Evolutionary conservation across 2,888 invertebrate species (phyloP).

Genomic region (Lasioglossum zephyrum): DNA sequence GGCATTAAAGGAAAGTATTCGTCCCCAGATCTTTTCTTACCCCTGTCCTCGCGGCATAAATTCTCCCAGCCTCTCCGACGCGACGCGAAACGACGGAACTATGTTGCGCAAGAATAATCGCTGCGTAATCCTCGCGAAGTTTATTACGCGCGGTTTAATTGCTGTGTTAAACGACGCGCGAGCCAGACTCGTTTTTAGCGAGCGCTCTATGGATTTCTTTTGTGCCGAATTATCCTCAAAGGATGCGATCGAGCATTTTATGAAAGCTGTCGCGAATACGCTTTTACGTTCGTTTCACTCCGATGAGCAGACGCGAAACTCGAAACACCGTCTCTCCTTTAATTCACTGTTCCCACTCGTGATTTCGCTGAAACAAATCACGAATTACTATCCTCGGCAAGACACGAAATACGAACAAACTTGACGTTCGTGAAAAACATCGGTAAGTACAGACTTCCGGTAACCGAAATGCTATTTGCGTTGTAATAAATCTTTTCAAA

Average conservation of each 20-base stretch:
- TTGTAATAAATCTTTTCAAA: too few species aligned
- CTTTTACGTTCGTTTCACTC: neutral
- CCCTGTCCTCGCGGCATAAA: constrained; percentile 35
- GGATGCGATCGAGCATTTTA: constrained; percentile 28
- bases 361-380: neutral
- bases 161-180: constrained; percentile 48
- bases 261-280: neutral
- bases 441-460: neutral
- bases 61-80: constrained; percentile 1
- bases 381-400: neutral
- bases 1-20: constrained; percentile 34
- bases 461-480: too few species aligned
- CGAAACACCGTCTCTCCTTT: neutral
- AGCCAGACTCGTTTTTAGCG: constrained; percentile 28
- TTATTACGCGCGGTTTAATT: constrained; percentile 51
- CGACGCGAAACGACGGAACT: neutral
- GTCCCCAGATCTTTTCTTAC: constrained; percentile 28
- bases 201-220: constrained; percentile 6
- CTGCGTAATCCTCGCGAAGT: constrained; percentile 34
- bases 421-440: neutral
- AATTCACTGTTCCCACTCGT: neutral
- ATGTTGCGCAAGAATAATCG: constrained; percentile 36
- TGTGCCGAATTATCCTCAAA: constrained; percentile 14
- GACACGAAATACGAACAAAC: neutral
- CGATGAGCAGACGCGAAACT: neutral